Evolutionary conservation across 2,113 vertebrate species (phyloP).

Genomic region (Microtus pennsylvanicus): DNA sequence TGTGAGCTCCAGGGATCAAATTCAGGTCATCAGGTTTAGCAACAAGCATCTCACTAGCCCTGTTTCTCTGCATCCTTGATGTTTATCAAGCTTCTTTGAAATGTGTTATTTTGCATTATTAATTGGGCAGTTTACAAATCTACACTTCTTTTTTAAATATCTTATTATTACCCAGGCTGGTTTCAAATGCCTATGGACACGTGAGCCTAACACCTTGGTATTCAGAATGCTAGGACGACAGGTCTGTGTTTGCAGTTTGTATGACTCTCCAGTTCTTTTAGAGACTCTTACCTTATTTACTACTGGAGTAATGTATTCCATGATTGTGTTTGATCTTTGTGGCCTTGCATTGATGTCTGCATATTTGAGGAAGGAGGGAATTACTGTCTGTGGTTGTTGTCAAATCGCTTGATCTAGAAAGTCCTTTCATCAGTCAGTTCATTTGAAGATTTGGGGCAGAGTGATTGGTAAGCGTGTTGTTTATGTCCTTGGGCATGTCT

Average conservation of each 20-base stretch:
- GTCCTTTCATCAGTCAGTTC: not conserved
- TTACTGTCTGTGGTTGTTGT: not conserved
- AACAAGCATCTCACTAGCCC: not conserved
- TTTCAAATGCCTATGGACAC: not conserved
- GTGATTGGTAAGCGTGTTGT: not conserved
- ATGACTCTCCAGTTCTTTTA: not conserved
- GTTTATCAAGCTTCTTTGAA: not conserved
- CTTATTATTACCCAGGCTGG: not conserved
- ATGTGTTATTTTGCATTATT: not conserved
- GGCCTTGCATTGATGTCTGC: not conserved
- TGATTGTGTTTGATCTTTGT: not conserved
- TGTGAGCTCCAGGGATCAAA: not conserved
- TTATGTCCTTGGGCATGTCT: not conserved
- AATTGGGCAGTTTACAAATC: not conserved
- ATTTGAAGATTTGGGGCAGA: not conserved
- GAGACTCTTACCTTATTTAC: not conserved
- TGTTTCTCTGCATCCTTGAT: not conserved
- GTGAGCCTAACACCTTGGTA: not conserved
- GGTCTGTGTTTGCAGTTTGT: not conserved
- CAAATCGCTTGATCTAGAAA: not conserved
- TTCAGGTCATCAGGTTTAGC: not conserved
- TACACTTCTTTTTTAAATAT: not conserved
- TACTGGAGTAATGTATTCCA: not conserved
- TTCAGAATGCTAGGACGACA: not conserved
- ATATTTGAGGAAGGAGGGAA: not conserved